A percentile compares a stretch with the other conserved stretches of the same genome.
phyloP scores from a whole-genome alignment of 2,113 vertebrate species.

The Sylvia atricapilla region DNA sequence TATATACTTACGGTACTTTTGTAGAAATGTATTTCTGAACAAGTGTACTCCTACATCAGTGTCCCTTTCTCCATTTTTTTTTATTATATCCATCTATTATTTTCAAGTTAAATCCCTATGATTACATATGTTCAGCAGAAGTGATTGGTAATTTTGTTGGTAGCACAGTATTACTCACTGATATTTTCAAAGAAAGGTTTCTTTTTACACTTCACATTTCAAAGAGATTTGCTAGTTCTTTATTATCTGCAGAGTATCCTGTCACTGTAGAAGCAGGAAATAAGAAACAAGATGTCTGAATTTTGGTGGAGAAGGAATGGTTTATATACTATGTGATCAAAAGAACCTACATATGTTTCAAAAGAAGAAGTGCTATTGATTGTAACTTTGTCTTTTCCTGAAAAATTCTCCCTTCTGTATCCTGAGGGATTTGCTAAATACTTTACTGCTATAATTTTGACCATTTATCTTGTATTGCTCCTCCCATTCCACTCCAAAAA shows the following conservation, averaged over 20 bases:
- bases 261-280: neutral
- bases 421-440: neutral
- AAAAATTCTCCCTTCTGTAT: neutral
- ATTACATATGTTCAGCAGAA: neutral
- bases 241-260: neutral
- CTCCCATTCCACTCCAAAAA: neutral
- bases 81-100: neutral
- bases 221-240: neutral
- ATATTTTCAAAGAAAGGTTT: neutral
- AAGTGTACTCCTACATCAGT: neutral
- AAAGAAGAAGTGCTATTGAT: neutral
- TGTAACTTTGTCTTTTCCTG: neutral
- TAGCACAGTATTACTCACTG: neutral
- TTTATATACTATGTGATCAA: neutral
- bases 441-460: neutral
- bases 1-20: neutral
- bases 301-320: neutral
- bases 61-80: neutral
- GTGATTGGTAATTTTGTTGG: neutral
- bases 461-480: neutral
- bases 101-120: neutral
- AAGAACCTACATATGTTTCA: accelerated
- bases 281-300: neutral
- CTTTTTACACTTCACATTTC: neutral
- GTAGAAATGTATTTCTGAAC: neutral